Evolutionary conservation across 2,797 vertebrate genomes (phyloP).

Genomic region (Apogon hyalosoma): DNA sequence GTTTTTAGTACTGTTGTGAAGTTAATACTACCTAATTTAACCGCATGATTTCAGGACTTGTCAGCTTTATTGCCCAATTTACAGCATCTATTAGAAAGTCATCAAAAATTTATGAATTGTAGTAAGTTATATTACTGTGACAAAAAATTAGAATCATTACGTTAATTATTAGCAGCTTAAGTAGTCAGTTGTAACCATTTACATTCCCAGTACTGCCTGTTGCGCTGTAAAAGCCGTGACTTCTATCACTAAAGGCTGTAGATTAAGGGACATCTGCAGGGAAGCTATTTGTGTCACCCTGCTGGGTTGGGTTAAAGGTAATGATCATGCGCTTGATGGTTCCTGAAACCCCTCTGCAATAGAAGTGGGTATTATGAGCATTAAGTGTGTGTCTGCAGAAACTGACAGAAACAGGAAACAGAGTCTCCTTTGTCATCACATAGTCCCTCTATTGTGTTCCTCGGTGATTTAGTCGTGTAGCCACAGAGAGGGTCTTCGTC

Average conservation of each 20-base stretch:
- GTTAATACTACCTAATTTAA: no score
- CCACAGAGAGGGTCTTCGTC: slow-evolving; percentile 53
- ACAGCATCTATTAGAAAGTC: no score
- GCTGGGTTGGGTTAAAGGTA: slow-evolving; percentile 67
- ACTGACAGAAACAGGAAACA: slow-evolving; percentile 71
- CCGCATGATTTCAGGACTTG: no score
- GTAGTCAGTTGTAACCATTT: no score
- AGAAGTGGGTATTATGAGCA: slow-evolving; percentile 19
- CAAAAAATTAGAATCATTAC: no score
- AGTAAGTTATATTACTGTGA: no score
- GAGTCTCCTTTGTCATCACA: slow-evolving; percentile 70
- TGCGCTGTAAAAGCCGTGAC: slow-evolving; percentile 13
- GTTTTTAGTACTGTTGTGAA: no score
- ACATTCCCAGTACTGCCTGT: neutral
- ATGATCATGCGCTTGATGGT: slow-evolving; percentile 53
- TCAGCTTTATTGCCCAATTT: no score
- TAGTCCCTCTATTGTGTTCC: slow-evolving; percentile 72
- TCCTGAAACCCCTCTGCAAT: slow-evolving; percentile 49
- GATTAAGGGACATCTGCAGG: slow-evolving; percentile 42
- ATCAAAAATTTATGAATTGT: no score
- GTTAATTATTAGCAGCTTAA: no score
- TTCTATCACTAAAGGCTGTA: slow-evolving; percentile 20
- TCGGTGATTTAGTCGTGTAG: slow-evolving; percentile 49
- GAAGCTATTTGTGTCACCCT: slow-evolving; percentile 47
- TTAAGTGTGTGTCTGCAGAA: slow-evolving; percentile 59